These are phyloP conservation scores for Hucho hucho DNA, from an alignment of 2,113 vertebrate species.

Conservation along the genomic window DNA sequence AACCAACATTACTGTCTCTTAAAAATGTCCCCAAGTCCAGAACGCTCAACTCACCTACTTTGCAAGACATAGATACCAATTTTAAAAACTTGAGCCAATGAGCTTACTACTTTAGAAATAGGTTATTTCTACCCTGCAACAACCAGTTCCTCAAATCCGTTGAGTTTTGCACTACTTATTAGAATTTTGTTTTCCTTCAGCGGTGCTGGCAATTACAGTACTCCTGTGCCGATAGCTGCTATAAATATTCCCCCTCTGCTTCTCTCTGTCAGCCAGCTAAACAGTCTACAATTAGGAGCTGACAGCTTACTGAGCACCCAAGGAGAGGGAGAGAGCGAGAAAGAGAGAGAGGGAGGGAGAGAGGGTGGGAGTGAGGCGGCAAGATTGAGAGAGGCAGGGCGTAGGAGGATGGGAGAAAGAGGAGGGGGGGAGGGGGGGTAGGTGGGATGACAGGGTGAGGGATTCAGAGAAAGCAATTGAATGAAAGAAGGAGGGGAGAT, in stretches of 20 bases:
- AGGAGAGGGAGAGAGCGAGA: not conserved
- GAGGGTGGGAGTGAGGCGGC: not conserved
- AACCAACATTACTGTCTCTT: too few species aligned
- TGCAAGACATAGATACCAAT: not conserved
- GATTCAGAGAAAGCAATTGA: not conserved
- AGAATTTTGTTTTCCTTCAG: slow-evolving; percentile 26
- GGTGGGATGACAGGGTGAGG: slow-evolving; percentile 29
- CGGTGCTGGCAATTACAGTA: slow-evolving; percentile 22
- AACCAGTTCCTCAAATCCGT: slow-evolving; percentile 19
- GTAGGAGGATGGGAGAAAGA: not conserved
- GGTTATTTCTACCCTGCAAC: not conserved
- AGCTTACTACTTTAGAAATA: slow-evolving; percentile 13
- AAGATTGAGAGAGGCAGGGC: not conserved
- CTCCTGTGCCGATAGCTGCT: slow-evolving; percentile 32
- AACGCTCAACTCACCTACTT: not conserved
- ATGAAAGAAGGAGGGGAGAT: not conserved
- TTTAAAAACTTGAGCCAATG: slow-evolving; percentile 5
- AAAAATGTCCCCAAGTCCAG: not conserved
- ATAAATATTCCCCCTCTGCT: slow-evolving; percentile 28
- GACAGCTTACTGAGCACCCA: slow-evolving; percentile 29
- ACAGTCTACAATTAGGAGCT: slow-evolving; percentile 47
- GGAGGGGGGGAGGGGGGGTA: slow-evolving; percentile 28
- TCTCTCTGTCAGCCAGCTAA: slow-evolving; percentile 38
- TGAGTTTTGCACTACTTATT: slow-evolving; percentile 21
- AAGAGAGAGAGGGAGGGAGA: not conserved